A percentile compares a stretch with the other conserved stretches of the same genome.
Conservation (phyloP, 53 echinoderm and acorn worm genomes). For the Patiria pectinifera region DNA sequence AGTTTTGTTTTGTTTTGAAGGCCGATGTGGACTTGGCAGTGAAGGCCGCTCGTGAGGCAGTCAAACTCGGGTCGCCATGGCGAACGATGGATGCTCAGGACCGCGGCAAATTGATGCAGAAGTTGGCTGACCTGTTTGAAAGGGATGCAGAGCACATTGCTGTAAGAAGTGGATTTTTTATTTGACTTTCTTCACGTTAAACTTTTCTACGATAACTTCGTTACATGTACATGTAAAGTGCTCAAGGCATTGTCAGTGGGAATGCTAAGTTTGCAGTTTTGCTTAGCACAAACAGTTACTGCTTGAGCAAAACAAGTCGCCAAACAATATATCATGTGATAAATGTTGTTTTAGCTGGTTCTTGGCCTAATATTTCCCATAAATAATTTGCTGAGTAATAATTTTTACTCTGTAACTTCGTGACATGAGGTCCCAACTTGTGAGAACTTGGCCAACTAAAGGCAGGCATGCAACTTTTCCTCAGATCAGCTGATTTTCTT, state of each 20-base stretch:
- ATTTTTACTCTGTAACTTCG: too few relatives aligned
- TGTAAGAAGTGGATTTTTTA: slow-evolving; percentile 22
- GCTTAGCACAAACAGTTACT: neutral
- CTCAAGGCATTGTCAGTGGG: too few relatives aligned
- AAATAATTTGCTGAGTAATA: too few relatives aligned
- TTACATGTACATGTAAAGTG: neutral
- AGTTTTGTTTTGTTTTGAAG: slow-evolving; percentile 20
- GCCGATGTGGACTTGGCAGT: slow-evolving; percentile 72
- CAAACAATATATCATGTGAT: too few relatives aligned
- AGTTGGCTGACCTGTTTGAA: slow-evolving; percentile 63
- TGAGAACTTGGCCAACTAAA: too few relatives aligned
- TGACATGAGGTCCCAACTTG: too few relatives aligned
- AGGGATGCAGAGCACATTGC: slow-evolving; percentile 65
- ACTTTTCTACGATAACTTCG: neutral
- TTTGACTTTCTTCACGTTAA: neutral
- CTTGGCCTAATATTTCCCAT: neutral
- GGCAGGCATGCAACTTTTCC: too few relatives aligned
- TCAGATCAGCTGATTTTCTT: too few relatives aligned
- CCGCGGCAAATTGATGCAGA: slow-evolving; percentile 45
- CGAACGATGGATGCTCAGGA: slow-evolving; percentile 64
- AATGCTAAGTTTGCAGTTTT: neutral
- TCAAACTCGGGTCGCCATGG: slow-evolving; percentile 71
- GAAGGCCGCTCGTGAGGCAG: slow-evolving; percentile 53
- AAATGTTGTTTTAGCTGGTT: too few relatives aligned
- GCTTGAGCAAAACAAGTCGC: too few relatives aligned